phyloP scores from a whole-genome alignment of 2,797 vertebrate genomes.

The Pangasius sanitwongsei region DNA sequence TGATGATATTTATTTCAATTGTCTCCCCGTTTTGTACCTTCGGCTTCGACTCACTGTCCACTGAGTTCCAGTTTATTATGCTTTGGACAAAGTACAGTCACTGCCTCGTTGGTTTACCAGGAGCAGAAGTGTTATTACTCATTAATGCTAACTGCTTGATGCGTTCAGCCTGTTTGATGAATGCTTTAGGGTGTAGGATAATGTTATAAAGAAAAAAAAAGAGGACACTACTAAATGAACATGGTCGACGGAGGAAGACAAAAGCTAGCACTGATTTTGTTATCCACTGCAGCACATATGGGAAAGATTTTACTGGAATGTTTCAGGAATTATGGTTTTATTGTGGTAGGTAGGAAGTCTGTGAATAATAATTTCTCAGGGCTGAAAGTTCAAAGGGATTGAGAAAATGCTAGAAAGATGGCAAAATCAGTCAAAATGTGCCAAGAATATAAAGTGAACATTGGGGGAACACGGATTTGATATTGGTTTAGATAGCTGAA shows the following conservation, averaged over 20 bases:
- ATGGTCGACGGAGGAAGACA: conserved; percentile 1
- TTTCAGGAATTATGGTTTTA: conserved; percentile 48
- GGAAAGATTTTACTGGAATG: conserved; percentile 54
- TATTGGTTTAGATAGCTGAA: not conserved
- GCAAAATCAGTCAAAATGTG: not conserved
- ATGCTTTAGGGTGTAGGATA: not conserved
- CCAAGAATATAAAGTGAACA: not conserved
- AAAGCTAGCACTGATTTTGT: conserved; percentile 52
- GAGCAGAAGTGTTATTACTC: conserved; percentile 43
- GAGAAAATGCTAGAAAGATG: not conserved
- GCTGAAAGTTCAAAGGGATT: not conserved
- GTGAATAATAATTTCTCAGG: not conserved
- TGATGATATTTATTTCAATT: conserved; percentile 54
- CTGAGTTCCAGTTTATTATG: conserved; percentile 63
- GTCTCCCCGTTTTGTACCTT: conserved; percentile 49
- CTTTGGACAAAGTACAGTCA: conserved; percentile 1
- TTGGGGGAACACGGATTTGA: not conserved
- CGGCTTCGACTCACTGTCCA: conserved; percentile 46
- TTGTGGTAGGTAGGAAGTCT: not conserved
- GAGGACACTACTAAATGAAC: conserved; percentile 28
- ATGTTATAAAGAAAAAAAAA: not conserved
- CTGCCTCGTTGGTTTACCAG: conserved; percentile 50
- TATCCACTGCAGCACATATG: conserved; percentile 51
- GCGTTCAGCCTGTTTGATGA: conserved; percentile 7
- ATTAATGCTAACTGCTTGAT: conserved; percentile 52